phyloP scores from a whole-genome alignment of 2,797 vertebrate species.

The Pygocentrus nattereri region DNA sequence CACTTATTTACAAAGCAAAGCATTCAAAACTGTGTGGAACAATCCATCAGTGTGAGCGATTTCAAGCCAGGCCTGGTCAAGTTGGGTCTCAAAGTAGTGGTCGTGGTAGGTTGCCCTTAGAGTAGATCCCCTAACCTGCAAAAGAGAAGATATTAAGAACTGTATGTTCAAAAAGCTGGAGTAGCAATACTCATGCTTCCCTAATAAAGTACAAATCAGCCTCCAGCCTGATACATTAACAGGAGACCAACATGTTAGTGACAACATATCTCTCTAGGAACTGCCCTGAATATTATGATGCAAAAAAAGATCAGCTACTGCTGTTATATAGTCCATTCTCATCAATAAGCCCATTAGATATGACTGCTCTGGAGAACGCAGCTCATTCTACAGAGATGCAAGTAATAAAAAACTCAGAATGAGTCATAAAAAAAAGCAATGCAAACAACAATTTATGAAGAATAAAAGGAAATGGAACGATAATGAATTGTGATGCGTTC shows the following conservation, averaged over 20 bases:
- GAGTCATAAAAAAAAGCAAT: constrained; percentile 42
- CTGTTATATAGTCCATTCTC: constrained; percentile 10
- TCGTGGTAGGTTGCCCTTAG: too few species aligned
- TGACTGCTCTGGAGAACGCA: background rate
- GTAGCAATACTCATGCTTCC: constrained; percentile 3
- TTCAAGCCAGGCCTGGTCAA: too few species aligned
- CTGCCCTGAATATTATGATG: background rate
- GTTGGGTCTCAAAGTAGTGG: too few species aligned
- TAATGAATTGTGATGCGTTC: constrained; percentile 63
- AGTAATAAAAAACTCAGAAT: constrained; percentile 48
- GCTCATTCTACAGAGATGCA: constrained; percentile 23
- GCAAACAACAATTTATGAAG: constrained; percentile 56
- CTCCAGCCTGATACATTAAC: background rate
- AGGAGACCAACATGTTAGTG: constrained; percentile 3
- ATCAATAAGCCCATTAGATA: constrained; percentile 36
- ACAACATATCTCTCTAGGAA: constrained; percentile 13
- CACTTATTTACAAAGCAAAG: too few species aligned
- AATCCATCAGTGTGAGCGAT: too few species aligned
- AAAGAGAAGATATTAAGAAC: background rate
- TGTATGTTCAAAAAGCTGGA: background rate
- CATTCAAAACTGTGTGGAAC: too few species aligned
- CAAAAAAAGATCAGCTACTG: constrained; percentile 10
- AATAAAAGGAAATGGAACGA: constrained; percentile 60
- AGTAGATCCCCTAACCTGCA: background rate
- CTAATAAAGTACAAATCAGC: constrained; percentile 24